Evolutionary conservation across 2,797 vertebrate genomes (phyloP), one percentile per base, ranked within the genome.

Genomic region (Gymnoscopelus microlampas): DNA sequence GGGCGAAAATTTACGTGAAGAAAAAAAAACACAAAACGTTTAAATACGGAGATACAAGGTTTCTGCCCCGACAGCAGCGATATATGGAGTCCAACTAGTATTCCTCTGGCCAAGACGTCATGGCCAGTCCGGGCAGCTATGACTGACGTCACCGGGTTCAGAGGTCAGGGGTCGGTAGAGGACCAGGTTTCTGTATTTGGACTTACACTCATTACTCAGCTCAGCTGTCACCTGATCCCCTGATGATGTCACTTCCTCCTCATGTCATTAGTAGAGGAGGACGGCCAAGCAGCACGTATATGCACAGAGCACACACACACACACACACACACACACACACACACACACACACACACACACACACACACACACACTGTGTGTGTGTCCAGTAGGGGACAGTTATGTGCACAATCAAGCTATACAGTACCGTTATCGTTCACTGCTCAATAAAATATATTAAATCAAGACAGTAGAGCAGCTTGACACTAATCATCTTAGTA

Each of bases 131-230:
- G 39, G 9, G 39, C 9, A 2, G 3, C 39, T 1, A 8, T 44
- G 39, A 44, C 9, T 3, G 2, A 29, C 26, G 39, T 44, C 1
- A 10, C 39, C 9, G 61, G 71, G 79, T 69, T 84, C 78, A 71
- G 66, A 67, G 76, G 86, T 73, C 84, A 85, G 74, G 85, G 81
- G 69, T 8, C 39, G 8, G 8, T 87, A 66, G 56, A 65, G 74
- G 80, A 78, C 68, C 82, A 68, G 76, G 85, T 84, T 82, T 76
- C 83, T 82, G 68, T 78, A 73, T 83, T 74, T 66, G 70, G 79
- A 79, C 78, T 66, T 81, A 79, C 72, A 80, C 86, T 91, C 90
- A 90, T 92, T 91, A 92, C 72, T 70, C 76, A 68, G 78, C 72
- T 70, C 76, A 68, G 78, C 82, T 84, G 77, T 90, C 89, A 86